A percentile compares a stretch with the other conserved stretches of the same genome.
These are phyloP conservation scores for Pelochelys cantorii DNA, from an alignment of 2,797 vertebrate genomes.

Conservation along the genomic window DNA sequence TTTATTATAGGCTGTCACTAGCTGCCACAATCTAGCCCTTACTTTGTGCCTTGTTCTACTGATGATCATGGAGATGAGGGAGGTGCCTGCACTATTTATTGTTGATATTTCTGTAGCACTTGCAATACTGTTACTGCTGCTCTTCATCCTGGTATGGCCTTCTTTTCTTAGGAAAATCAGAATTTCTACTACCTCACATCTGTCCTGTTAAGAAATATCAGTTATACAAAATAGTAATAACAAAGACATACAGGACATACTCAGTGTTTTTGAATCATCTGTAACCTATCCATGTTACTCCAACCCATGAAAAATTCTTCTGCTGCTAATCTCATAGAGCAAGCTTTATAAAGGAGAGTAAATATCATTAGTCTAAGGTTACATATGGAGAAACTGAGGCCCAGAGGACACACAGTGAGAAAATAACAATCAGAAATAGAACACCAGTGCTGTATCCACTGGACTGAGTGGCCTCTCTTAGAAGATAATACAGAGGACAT, in stretches of 20 bases:
- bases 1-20: not conserved
- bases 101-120: slow-evolving; percentile 28
- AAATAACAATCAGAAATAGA: not conserved
- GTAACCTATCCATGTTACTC: slow-evolving; percentile 26
- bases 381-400: not conserved
- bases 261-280: slow-evolving; percentile 54
- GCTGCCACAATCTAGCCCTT: not conserved
- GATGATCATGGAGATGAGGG: slow-evolving; percentile 12
- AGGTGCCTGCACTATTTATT: not conserved
- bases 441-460: not conserved
- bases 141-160: not conserved
- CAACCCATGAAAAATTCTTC: slow-evolving; percentile 4
- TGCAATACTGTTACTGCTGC: slow-evolving; percentile 25
- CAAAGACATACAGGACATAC: slow-evolving; percentile 39
- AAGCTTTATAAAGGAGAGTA: not conserved
- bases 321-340: not conserved
- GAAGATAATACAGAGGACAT: not conserved
- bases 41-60: slow-evolving; percentile 31
- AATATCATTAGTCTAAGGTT: not conserved
- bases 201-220: slow-evolving; percentile 31
- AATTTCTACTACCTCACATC: slow-evolving; percentile 28
- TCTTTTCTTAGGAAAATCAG: slow-evolving; percentile 53
- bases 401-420: not conserved
- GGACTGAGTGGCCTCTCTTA: not conserved
- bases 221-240: slow-evolving; percentile 33